A percentile compares a stretch with the other conserved stretches of the same genome.
Conservation (phyloP, 2,888 invertebrate species). For the Drosophila borealis region DNA sequence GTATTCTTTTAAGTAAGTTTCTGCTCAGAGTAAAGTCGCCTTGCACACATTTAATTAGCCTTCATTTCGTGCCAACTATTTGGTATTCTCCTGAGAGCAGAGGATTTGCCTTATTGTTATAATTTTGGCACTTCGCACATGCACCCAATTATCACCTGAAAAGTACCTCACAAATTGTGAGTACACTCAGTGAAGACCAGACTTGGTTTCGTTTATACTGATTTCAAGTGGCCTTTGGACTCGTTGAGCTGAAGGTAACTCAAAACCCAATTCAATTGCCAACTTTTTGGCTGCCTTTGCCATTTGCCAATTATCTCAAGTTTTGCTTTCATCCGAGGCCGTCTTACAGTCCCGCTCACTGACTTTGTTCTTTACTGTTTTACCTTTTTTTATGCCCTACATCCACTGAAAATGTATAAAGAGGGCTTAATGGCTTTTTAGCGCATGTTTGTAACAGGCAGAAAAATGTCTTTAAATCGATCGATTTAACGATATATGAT, state of each 20-base stretch:
- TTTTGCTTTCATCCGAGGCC: slow-evolving; percentile 4
- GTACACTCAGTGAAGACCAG: not conserved
- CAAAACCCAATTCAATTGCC: slow-evolving; percentile 16
- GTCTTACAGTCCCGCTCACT: not conserved
- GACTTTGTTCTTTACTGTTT: not conserved
- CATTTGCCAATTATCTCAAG: slow-evolving; percentile 40
- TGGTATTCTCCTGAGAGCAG: too few relatives aligned
- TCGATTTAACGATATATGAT: too few relatives aligned
- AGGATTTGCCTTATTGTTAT: too few relatives aligned
- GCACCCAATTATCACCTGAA: slow-evolving; percentile 14
- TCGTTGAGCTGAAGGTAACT: not conserved
- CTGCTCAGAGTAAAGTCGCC: too few relatives aligned
- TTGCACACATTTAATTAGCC: too few relatives aligned
- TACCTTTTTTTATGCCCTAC: not conserved
- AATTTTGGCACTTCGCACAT: not conserved
- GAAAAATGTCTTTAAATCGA: too few relatives aligned
- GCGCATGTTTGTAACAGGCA: too few relatives aligned
- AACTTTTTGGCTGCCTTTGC: slow-evolving; percentile 5
- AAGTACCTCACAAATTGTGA: not conserved
- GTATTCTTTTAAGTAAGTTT: not conserved
- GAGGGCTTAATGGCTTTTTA: too few relatives aligned
- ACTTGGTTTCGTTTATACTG: not conserved
- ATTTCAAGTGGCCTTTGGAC: not conserved
- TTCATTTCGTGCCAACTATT: too few relatives aligned
- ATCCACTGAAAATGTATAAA: too few relatives aligned